Evolutionary conservation across 2,113 vertebrate species (phyloP).

Genomic region (Microcebus tavaratra): DNA sequence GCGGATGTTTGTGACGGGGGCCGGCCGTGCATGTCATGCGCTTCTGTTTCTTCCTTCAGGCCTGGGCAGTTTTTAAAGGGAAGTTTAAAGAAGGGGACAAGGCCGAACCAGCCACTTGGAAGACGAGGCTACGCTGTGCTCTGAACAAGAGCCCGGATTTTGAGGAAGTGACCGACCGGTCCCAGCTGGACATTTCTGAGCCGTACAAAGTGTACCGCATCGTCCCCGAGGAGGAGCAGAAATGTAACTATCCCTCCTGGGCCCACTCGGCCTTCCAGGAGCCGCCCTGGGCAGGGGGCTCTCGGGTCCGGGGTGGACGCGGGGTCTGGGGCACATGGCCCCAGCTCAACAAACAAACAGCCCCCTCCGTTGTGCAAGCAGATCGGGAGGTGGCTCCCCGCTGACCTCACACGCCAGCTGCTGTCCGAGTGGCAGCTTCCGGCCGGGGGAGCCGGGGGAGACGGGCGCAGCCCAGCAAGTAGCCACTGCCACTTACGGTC

Average conservation of each 20-base stretch:
- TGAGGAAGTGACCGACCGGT: conserved; percentile 97
- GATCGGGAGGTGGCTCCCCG: neutral
- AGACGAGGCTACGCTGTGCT: conserved; percentile 96
- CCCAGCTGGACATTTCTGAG: conserved; percentile 98
- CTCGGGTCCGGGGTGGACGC: neutral
- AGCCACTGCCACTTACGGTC: neutral
- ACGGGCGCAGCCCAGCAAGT: neutral
- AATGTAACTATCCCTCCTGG: conserved; percentile 84
- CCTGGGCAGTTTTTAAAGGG: conserved; percentile 99
- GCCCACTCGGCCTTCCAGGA: fast-evolving
- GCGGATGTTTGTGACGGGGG: fast-evolving
- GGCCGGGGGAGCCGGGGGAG: neutral
- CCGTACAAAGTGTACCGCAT: conserved; percentile 99
- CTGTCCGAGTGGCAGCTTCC: neutral
- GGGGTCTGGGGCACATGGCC: neutral
- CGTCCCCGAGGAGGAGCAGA: conserved; percentile 97
- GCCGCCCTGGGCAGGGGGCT: fast-evolving
- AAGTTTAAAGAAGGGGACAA: conserved; percentile 99
- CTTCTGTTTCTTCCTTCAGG: conserved; percentile 82
- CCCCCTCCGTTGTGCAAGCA: neutral
- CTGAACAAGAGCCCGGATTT: conserved; percentile 99
- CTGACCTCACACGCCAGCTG: neutral
- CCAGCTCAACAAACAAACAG: neutral
- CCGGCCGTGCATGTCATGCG: neutral
- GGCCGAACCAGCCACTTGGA: conserved; percentile 98